These are phyloP conservation scores for Rhyacichthys aspro DNA, from an alignment of 2,797 vertebrate genomes.

Conservation along the genomic window DNA sequence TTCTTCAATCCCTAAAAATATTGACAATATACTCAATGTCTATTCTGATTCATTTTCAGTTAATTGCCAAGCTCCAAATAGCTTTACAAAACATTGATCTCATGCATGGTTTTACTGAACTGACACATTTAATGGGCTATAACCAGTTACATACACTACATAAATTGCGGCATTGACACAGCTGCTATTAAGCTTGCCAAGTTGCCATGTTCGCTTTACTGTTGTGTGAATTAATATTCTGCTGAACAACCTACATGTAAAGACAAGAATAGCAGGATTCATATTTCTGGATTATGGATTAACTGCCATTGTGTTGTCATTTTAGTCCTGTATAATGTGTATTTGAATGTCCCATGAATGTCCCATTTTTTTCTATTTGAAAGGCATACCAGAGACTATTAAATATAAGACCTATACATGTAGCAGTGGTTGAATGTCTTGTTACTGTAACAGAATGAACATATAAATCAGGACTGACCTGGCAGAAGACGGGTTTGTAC, in stretches of 20 bases:
- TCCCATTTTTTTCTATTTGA: too few relatives aligned
- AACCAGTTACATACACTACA: slow-evolving; percentile 3
- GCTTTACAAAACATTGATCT: slow-evolving; percentile 18
- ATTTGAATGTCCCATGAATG: too few relatives aligned
- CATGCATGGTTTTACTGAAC: not conserved
- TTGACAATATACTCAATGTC: not conserved
- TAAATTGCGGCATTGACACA: not conserved
- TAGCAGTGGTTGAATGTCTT: too few relatives aligned
- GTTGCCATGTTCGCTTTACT: not conserved
- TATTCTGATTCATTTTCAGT: not conserved
- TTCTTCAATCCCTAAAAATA: too few relatives aligned
- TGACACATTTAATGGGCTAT: slow-evolving; percentile 13
- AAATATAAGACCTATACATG: too few relatives aligned
- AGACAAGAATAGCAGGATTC: not conserved
- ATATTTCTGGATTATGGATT: slow-evolving; percentile 1
- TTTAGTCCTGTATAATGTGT: too few relatives aligned
- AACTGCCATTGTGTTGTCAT: not conserved
- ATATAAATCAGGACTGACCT: slow-evolving; percentile 79
- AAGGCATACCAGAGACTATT: too few relatives aligned
- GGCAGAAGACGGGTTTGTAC: slow-evolving; percentile 94
- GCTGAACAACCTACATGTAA: not conserved
- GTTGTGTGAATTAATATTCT: not conserved
- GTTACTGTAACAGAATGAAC: too few relatives aligned
- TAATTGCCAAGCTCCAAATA: not conserved
- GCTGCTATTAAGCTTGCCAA: slow-evolving; percentile 5